Evolutionary conservation across 2,797 vertebrate genomes (phyloP).

Genomic region (Petrocephalus schoutedeni): DNA sequence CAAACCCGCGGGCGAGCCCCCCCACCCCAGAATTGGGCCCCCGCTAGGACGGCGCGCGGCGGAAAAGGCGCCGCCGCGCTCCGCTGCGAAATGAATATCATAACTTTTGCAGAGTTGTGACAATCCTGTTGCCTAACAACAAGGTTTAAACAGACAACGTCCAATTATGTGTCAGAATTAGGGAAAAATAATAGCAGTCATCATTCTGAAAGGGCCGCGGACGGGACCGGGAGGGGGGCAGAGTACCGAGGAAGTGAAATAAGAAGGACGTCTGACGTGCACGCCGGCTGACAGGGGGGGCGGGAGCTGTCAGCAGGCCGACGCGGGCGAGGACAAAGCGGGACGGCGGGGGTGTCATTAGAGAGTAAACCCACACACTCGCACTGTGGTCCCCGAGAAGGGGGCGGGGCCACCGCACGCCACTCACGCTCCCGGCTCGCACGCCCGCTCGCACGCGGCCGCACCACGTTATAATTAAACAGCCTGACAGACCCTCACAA

Average conservation of each 20-base stretch:
- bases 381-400: constrained; percentile 71
- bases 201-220: constrained; percentile 47
- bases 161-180: constrained; percentile 51
- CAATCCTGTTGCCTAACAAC: constrained; percentile 52
- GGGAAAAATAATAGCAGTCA: constrained; percentile 52
- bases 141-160: constrained; percentile 48
- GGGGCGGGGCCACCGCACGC: constrained; percentile 70
- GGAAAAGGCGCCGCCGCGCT: constrained; percentile 39
- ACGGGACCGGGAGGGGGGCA: constrained; percentile 26
- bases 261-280: constrained; percentile 62
- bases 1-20: constrained; percentile 11
- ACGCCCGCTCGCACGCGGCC: constrained; percentile 66
- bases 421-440: constrained; percentile 53
- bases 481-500: constrained; percentile 70
- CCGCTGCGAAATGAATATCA: constrained; percentile 47
- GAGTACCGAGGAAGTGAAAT: constrained; percentile 53
- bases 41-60: constrained; percentile 28
- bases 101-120: constrained; percentile 47
- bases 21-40: constrained; percentile 35
- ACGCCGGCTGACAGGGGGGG: constrained; percentile 71
- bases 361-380: constrained; percentile 67
- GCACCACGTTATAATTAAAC: constrained; percentile 80
- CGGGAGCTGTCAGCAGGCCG: constrained; percentile 76
- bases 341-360: constrained; percentile 77
- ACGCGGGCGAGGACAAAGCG: constrained; percentile 67